Evolutionary conservation across 1,140 invertebrate species (phyloP).

Genomic region (Megathymus violae): DNA sequence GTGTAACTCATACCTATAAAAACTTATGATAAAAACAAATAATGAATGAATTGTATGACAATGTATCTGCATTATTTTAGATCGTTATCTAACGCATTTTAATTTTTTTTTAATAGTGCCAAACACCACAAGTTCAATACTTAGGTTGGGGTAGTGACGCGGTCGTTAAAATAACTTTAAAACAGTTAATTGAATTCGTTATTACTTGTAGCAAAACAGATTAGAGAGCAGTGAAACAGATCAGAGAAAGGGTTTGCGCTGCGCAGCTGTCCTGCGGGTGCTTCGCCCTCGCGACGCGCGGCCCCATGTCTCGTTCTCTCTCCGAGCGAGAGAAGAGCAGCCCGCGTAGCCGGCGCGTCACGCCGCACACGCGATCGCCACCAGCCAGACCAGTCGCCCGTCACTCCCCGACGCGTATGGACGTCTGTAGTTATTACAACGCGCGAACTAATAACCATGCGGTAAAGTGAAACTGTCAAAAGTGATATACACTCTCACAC

Average conservation of each 20-base stretch:
- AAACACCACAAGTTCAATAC: no score
- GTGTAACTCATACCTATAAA: not conserved
- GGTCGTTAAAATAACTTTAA: constrained; percentile 4
- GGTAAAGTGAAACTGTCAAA: constrained; percentile 83
- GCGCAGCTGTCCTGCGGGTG: constrained; percentile 78
- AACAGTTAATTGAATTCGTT: constrained; percentile 8
- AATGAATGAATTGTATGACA: no score
- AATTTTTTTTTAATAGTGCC: no score
- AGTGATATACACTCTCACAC: constrained; percentile 73
- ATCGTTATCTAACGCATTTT: no score
- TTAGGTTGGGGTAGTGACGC: not conserved
- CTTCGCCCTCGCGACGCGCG: constrained; percentile 63
- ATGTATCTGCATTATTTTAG: not conserved
- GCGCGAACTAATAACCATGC: constrained; percentile 71
- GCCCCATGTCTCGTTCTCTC: constrained; percentile 56
- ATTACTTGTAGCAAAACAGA: constrained; percentile 47
- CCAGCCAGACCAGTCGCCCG: constrained; percentile 58
- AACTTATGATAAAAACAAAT: no score
- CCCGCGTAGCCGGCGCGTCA: constrained; percentile 26
- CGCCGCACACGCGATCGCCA: constrained; percentile 43
- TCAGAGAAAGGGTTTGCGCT: constrained; percentile 70
- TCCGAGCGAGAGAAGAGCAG: constrained; percentile 45
- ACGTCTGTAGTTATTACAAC: constrained; percentile 60
- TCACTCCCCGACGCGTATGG: constrained; percentile 56
- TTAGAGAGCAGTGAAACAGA: constrained; percentile 65